Evolutionary conservation across 2,113 vertebrate genomes (phyloP), one percentile per base, ranked within the genome.

Genomic region (Hystrix brachyura): DNA sequence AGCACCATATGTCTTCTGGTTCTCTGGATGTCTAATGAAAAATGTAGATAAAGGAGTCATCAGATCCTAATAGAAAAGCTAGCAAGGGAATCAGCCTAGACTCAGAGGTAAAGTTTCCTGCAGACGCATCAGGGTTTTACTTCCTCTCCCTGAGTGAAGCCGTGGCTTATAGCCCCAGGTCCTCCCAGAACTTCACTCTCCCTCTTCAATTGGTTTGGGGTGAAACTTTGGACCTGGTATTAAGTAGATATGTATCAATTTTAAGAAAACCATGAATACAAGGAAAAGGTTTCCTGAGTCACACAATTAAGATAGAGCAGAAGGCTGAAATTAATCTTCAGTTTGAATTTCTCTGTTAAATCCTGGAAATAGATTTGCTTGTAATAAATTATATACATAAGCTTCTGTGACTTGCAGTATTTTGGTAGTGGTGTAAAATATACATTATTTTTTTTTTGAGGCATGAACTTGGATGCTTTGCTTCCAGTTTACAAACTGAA

Each of bases 1-100:
- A 98, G 38, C 91, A 97, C 95, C 98, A 97, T 98, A 98, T 98
- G 98, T 98, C 97, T 98, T 94, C 94, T 96, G 97, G 92, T 98
- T 98, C 98, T 98, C 97, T 98, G 94, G 97, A 72, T 97, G 91
- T 96, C 92, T 96, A 98, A 98, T 23, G 51, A 78, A 98, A 98
- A 98, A 98, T 95, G 88, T 96, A 97, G 91, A 98, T 98, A 97
- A 98, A 98, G 76, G 81, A 97, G 98, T 98, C 94, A 94, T 97
- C 85, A 96, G 79, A 95, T 78, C 57, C 48, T 87, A 93, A 90
- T 65, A 89, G 71, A 62, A 95, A 85, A 93, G 48, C 91, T 51
- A 84, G 96, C 95, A 97, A 57, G 43, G 13, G 65, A 91, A 81
- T 85, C 38, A 27, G 18, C 72, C 78, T 74, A 12, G 53, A 29